Base-by-base conservation (phyloP, 2,113 vertebrate genomes). In the Saguinus imperator region DNA sequence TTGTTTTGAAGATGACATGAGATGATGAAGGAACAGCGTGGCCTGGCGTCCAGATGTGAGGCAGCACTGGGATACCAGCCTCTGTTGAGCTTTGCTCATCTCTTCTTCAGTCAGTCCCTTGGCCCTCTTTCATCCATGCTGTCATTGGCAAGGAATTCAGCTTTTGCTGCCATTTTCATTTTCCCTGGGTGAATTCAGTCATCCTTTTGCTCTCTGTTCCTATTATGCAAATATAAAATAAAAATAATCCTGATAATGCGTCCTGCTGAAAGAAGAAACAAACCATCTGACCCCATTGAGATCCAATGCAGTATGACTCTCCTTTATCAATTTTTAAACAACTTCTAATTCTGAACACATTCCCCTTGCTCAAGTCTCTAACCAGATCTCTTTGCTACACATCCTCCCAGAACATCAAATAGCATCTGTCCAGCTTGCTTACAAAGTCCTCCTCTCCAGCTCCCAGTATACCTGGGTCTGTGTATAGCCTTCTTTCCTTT, bases 31-130 rank as follows among this genome's bases (percentile, higher is more conserved):
- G 40, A 20, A 27, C 32, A 27, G 57, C 5, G 0, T 8, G 61
- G 37, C 50, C 13, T 7, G 8, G 20, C 55, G 77, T 8, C 10
- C 9, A 7, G 45, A 4, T 23, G 32, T 6, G 55, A 16, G 13
- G 3, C 0, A 23, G 37, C 32, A 2, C 0, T 2, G 20, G 73
- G 29, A 27, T 1, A 16, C 6, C 27, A 32, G 20, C 27, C 14
- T 64, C 5, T 64, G n/a, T 75, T 35, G 52, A 66, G 48, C 7
- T 29, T 57, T 61, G 2, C 25, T 40, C 0, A 0, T n/a, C 16
- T 40, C 72, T 61, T 61, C 68, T 29, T 29, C 35, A 29, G 91
- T 76, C 3, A 32, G 13, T 17, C 17, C 3, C 8, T 13, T 23
- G 18, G 5, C 70, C 72, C 10, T 43, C 8, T 32, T 7, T 64